Evolutionary conservation across 1,140 invertebrate species (phyloP), one percentile per base, ranked within the genome.

Genomic region (Drosophila bocqueti): DNA sequence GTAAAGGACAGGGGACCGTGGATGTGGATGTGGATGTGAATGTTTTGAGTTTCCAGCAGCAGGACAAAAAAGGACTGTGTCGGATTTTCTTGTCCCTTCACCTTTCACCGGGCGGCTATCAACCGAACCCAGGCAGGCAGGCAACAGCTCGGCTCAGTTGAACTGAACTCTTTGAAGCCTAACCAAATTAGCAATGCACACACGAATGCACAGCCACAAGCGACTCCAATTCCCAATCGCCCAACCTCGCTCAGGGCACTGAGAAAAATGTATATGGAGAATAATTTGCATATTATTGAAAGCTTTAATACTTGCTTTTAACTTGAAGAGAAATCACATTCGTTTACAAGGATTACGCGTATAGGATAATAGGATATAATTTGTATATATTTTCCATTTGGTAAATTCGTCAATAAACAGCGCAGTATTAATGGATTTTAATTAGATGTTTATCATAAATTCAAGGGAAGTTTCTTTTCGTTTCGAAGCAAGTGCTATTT

Each of bases 111-210:
- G 26, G 29, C 42, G 26, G 29, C 42, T 65, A 62, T 34, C 38
- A 65, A 18, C 38, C 21, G 42, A 21, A 34, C 16, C 21, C 45
- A 34, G 58, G 40, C 52, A 57, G 36, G 36, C 52, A 29, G 6
- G 36, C 52, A 29, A 7, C 49, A 18, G 36, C 54, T 40, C 36
- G 54, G 9, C 54, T 57, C 36, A 57, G 36, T 57, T 57, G 26
- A 57, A 57, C 21, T 40, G 54, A 57, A 62, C 64, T 58, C 59
- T 79, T 79, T 79, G 74, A 79, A 79, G 64, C 59, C 49, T 72
- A 79, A 64, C 76, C 66, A 63, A 79, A 79, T 79, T 79, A 79
- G 66, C 43, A 64, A 73, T 63, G 76, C 64, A 62, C 66, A 79
- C 76, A 79, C 76, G 59, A 79, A 78, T 63, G 50, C 38, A 21